A percentile compares a stretch with the other conserved stretches of the same genome.
Evolutionary conservation across 2,797 vertebrate species (phyloP).

Genomic region (Gorsachius magnificus): DNA sequence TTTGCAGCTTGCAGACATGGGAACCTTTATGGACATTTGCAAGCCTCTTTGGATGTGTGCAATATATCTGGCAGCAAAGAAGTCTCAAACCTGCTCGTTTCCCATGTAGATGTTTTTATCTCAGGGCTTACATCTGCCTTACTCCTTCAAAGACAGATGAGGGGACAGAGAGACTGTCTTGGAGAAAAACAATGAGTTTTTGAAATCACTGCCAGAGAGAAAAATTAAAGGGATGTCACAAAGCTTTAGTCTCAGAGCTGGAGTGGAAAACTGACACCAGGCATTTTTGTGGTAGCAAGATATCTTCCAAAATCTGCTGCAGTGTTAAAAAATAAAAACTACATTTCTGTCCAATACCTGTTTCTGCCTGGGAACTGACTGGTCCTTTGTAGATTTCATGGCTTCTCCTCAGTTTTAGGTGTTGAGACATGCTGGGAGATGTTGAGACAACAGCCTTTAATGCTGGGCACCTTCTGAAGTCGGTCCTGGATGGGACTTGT

Average conservation of each 20-base stretch:
- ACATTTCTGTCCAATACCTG: neutral
- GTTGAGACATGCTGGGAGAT: neutral
- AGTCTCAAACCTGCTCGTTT: neutral
- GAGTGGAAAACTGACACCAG: neutral
- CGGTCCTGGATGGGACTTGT: neutral
- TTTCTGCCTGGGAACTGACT: neutral
- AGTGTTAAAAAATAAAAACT: neutral
- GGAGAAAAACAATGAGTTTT: neutral
- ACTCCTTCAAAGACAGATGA: neutral
- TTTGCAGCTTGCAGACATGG: neutral
- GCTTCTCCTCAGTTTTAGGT: neutral
- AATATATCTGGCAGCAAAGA: neutral
- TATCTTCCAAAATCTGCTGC: neutral
- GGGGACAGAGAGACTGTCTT: neutral
- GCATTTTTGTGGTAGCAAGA: rapidly evolving
- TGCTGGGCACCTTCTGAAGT: neutral
- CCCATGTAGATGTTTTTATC: neutral
- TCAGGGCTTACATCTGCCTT: neutral
- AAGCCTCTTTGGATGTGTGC: neutral
- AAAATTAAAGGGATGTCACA: neutral
- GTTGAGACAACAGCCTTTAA: neutral
- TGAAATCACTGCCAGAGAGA: slow-evolving; percentile 4
- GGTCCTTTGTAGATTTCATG: neutral
- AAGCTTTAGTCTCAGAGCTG: neutral
- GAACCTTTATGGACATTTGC: rapidly evolving